Base-by-base conservation (phyloP, 1,140 invertebrate genomes). In the Araneus ventricosus region DNA sequence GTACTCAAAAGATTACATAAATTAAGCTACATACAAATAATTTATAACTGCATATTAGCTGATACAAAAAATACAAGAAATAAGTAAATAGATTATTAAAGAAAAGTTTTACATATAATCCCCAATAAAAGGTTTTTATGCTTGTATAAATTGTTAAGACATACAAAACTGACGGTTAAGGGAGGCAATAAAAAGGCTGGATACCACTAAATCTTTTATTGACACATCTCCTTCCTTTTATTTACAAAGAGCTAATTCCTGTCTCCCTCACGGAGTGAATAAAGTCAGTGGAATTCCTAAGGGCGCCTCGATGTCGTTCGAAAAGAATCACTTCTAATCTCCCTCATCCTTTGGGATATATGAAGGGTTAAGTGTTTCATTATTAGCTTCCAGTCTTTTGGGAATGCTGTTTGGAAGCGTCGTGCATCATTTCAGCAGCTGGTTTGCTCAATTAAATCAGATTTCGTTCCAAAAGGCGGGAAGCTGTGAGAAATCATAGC, bases 311-410 rank as follows among this genome's bases (percentile, higher is more conserved):
- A 30, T 39, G 75, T 80, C 75, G 37, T 22, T 80, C 37, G 27
- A 80, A 39, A 39, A 39, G 75, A 39, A 39, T 39, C 30, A 39
- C 37, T 34, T 80, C 37, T 80, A 80, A 80, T 80, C 75, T 34
- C 7, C 5, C 8, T 80, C 75, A 80, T 80, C 75, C 75, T 80
- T 17, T 80, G 75, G 75, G 30, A 34, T 4, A 14, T 27, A 37
- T 24, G 30, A 27, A 24, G 61, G 61, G 61, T 67, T 67, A 80
- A 80, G n/a, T n/a, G n/a, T n/a, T n/a, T 80, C 75, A 80, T 80
- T 80, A 39, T 80, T 80, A 80, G 61, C 24, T 67, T 27, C 61
- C n/a, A 67, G 6, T 67, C 61, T 27, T 10, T 2, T 24, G 61
- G 61, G 61, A 7, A 67, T 27, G 10, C 7, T 27, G 27, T 10